These are phyloP conservation scores for Dryoscopus gambensis DNA, from an alignment of 2,113 vertebrate genomes.

Conservation along the genomic window DNA sequence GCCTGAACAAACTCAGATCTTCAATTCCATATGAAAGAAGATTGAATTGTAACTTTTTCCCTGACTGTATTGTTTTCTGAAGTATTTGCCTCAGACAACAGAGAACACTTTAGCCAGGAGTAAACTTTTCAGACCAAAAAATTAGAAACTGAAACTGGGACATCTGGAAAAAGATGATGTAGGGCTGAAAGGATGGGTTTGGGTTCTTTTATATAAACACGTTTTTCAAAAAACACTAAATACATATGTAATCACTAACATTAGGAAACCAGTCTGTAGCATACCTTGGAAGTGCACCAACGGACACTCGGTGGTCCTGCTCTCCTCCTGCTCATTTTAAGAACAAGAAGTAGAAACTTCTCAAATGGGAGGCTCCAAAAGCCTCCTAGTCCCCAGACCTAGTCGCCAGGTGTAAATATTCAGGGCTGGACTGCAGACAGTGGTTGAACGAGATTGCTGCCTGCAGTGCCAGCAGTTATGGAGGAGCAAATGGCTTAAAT, in stretches of 20 bases:
- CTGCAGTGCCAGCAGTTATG: background rate
- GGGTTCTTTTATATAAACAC: background rate
- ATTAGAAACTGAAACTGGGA: background rate
- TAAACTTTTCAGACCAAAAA: background rate
- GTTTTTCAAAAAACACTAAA: background rate
- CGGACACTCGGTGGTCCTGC: rapidly evolving
- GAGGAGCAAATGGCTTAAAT: background rate
- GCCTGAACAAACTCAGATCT: background rate
- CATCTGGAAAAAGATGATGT: background rate
- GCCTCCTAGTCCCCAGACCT: too few relatives aligned
- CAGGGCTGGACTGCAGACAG: background rate
- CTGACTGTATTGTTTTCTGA: background rate
- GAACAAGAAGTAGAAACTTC: background rate
- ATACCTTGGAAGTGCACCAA: background rate
- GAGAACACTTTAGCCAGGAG: background rate
- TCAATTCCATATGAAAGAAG: background rate
- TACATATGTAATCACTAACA: background rate
- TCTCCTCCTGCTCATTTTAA: background rate
- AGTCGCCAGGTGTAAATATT: background rate
- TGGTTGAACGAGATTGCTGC: background rate
- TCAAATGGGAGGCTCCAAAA: background rate
- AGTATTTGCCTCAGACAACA: background rate
- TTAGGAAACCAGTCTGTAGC: background rate
- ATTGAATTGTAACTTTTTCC: background rate
- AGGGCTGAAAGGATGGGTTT: background rate